Conservation (phyloP, 2,113 vertebrate species). For the Helogale parvula region DNA sequence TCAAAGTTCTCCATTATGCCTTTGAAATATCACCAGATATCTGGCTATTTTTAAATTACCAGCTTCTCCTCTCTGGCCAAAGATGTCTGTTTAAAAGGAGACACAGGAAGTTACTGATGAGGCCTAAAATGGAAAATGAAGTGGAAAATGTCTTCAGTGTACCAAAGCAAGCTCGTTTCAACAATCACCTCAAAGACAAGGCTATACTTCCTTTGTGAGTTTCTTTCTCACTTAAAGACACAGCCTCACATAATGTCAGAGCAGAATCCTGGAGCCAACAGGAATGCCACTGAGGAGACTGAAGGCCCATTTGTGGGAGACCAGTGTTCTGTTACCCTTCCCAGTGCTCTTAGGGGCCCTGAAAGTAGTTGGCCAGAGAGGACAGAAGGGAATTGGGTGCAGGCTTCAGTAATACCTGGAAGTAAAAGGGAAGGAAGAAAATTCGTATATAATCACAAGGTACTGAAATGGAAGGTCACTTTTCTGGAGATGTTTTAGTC, state of each 20-base stretch:
- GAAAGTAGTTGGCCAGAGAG: background rate
- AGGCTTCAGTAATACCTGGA: background rate
- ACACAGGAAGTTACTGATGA: slow-evolving; percentile 62
- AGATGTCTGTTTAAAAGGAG: slow-evolving; percentile 77
- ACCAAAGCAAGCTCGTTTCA: background rate
- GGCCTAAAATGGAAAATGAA: slow-evolving; percentile 53
- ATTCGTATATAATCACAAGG: background rate
- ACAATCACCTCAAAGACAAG: background rate
- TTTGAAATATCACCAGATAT: slow-evolving; percentile 81
- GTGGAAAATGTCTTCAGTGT: background rate
- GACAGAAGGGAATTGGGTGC: background rate
- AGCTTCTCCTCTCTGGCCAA: slow-evolving; percentile 78
- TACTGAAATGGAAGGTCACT: background rate
- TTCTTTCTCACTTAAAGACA: slow-evolving; percentile 26
- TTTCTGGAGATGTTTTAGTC: background rate
- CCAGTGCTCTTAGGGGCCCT: no score
- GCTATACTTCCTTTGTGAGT: background rate
- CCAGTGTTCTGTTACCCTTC: background rate
- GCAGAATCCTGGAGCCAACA: background rate
- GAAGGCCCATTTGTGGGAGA: background rate
- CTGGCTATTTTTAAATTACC: slow-evolving; percentile 79
- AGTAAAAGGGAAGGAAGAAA: background rate
- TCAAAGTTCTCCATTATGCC: slow-evolving; percentile 62
- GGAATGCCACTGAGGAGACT: background rate
- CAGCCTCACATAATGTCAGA: background rate